phyloP scores from a whole-genome alignment of 1,140 invertebrate genomes.

The Lucilia cuprina region DNA sequence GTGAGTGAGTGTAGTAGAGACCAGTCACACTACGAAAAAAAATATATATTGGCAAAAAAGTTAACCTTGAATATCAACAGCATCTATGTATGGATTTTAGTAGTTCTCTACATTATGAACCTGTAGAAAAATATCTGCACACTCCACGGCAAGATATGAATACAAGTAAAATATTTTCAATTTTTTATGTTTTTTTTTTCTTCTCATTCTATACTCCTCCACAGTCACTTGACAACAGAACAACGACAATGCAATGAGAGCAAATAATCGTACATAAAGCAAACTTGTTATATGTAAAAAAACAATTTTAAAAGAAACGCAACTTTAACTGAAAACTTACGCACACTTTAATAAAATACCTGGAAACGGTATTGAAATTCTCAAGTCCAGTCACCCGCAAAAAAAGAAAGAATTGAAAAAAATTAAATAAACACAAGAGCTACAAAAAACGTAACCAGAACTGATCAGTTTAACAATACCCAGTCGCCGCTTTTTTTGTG shows the following conservation, averaged over 20 bases:
- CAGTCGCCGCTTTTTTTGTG: not conserved
- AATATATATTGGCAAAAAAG: not conserved
- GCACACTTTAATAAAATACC: not conserved
- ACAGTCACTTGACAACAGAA: constrained; percentile 17
- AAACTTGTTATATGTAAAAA: constrained; percentile 1
- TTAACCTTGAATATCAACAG: constrained; percentile 29
- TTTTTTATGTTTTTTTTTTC: not conserved
- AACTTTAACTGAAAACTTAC: not conserved
- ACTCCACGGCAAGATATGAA: not conserved
- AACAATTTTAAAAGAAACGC: not conserved
- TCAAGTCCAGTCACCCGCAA: constrained; percentile 23
- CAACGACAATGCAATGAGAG: constrained; percentile 20
- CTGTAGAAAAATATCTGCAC: constrained; percentile 18
- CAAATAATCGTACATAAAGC: not conserved
- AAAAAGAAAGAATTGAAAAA: not conserved
- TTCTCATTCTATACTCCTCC: constrained; percentile 11
- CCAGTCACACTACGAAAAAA: not conserved
- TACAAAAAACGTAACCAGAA: not conserved
- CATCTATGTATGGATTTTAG: constrained; percentile 6
- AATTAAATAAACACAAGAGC: not conserved
- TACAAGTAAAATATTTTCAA: not conserved
- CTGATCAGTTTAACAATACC: not conserved
- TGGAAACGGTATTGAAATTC: constrained; percentile 33
- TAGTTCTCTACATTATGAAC: not conserved
- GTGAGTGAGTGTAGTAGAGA: not conserved